These are phyloP conservation scores for Dufourea novaeangliae DNA, from an alignment of 1,140 invertebrate genomes.

Conservation along the genomic window DNA sequence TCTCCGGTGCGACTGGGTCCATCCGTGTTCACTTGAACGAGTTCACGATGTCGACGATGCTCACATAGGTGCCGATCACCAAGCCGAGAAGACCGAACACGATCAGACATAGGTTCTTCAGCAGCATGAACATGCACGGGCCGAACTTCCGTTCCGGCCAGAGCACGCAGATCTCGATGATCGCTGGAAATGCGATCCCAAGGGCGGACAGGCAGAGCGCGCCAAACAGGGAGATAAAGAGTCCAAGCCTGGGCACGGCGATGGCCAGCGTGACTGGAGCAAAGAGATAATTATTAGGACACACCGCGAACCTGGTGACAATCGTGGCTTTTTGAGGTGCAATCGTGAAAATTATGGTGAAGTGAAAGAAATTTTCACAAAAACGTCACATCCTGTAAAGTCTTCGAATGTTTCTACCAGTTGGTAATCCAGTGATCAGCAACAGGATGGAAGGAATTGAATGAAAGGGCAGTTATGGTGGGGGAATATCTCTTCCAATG, in stretches of 20 bases:
- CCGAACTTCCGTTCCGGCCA: constrained; percentile 82
- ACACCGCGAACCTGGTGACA: too few species aligned
- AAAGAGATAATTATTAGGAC: constrained; percentile 46
- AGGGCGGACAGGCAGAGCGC: constrained; percentile 90
- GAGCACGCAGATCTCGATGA: constrained; percentile 88
- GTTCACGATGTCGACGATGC: constrained; percentile 84
- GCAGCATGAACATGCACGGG: constrained; percentile 76
- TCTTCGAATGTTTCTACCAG: too few species aligned
- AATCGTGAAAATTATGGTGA: too few species aligned
- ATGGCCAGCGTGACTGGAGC: constrained; percentile 88
- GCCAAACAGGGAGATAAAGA: constrained; percentile 93
- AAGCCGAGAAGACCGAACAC: constrained; percentile 86
- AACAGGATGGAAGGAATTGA: too few species aligned
- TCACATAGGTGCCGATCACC: constrained; percentile 87
- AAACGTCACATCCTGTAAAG: too few species aligned
- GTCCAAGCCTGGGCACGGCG: constrained; percentile 88
- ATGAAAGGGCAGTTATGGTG: too few species aligned
- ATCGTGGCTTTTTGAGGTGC: too few species aligned
- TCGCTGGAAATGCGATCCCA: constrained; percentile 91
- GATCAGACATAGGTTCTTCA: constrained; percentile 85
- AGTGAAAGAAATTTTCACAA: too few species aligned
- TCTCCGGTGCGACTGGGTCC: not conserved
- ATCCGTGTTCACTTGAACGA: constrained; percentile 70
- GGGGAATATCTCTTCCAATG: too few species aligned
- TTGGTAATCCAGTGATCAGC: too few species aligned